phyloP scores from a whole-genome alignment of 2,888 invertebrate genomes.

The Syrista parreyssii region DNA sequence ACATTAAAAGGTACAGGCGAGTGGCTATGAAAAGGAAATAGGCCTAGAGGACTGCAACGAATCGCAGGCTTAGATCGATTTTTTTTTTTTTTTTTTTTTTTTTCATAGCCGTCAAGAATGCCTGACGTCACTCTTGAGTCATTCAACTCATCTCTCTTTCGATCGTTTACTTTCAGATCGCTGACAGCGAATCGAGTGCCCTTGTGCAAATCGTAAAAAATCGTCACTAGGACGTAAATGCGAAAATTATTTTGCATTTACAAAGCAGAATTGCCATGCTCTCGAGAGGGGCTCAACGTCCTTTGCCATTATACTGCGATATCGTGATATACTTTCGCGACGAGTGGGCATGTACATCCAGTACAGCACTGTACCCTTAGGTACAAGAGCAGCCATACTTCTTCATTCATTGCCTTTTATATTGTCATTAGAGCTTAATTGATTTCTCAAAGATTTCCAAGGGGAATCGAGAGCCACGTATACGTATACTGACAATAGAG shows the following conservation, averaged over 20 bases:
- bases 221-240: not conserved
- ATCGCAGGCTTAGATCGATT: constrained; percentile 8
- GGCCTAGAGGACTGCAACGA: not conserved
- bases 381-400: not conserved
- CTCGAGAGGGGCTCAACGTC: not conserved
- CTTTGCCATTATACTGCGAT: not conserved
- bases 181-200: not conserved
- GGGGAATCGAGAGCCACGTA: not conserved
- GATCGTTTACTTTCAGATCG: not conserved
- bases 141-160: constrained; percentile 31
- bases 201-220: constrained; percentile 27
- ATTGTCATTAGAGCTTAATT: not conserved
- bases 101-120: constrained; percentile 27
- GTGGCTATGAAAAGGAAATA: not conserved
- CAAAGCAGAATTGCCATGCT: not conserved
- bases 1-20: not conserved
- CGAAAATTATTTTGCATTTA: not conserved
- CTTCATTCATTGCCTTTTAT: not conserved
- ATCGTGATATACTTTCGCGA: not conserved
- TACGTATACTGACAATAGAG: not conserved
- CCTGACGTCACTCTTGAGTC: not conserved
- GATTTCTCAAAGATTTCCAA: not conserved
- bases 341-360: not conserved
- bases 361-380: not conserved
- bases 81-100: too few species aligned